Evolutionary conservation across 2,888 invertebrate genomes (phyloP), one percentile per base, ranked within the genome.

Genomic region (Hypomecis atomaria): DNA sequence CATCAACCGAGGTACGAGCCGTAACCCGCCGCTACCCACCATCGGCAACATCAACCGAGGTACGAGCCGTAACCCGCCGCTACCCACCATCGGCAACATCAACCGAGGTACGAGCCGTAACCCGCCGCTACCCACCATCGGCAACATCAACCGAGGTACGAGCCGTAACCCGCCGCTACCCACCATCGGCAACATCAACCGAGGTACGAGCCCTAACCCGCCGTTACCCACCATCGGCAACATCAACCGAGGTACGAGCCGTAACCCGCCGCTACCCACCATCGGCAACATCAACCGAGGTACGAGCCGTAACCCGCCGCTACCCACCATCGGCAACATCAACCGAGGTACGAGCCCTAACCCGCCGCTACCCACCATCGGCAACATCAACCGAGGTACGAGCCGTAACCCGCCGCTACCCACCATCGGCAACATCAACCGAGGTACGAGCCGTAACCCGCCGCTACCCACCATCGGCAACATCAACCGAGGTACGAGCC

Each of bases 101-200:
- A 90, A 89, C 66, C 87, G 88, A 71, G 90, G 89, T 89, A n/a
- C n/a, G n/a, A n/a, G 2, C 68, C 71, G 45, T 53, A 73, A 61
- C 82, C 84, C 6, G 47, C 71, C 84, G 0, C 75, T 89, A 53
- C 77, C 77, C 59, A 90, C 90, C 34, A 84, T 90, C 59, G 87
- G 87, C 13, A 88, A 88, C 53, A 88, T 89, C 38, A 90, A 89
- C 66, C 87, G 88, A 71, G 90, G 89, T 89, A n/a, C n/a, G n/a
- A n/a, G 2, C 68, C 71, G 45, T 53, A 73, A 61, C 82, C 84
- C 6, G 47, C 71, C 84, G 0, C 75, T 89, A 53, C 77, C 77
- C 59, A 90, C 90, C 34, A 84, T 90, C 59, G 87, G 87, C 13
- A 88, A 88, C 53, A 88, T 89, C 38, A 90, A 89, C 66, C 87